These are phyloP conservation scores for Sylvilagus floridanus DNA, from an alignment of 2,797 vertebrate species.

Conservation along the genomic window DNA sequence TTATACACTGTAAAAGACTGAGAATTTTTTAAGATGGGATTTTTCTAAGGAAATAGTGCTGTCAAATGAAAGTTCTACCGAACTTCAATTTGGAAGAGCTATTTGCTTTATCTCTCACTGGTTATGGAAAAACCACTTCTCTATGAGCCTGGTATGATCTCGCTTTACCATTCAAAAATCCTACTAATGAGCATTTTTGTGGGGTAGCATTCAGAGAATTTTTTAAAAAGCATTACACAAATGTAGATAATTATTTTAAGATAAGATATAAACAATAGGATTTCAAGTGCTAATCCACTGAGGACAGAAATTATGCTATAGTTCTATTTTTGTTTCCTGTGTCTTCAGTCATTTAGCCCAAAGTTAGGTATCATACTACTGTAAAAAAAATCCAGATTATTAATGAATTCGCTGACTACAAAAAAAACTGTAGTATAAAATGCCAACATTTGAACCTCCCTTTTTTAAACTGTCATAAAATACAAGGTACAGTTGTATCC, in stretches of 20 bases:
- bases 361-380: neutral
- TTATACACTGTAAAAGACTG: neutral
- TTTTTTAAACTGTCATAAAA: constrained; percentile 12
- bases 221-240: constrained; percentile 34
- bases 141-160: neutral
- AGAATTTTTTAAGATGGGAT: neutral
- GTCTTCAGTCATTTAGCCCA: neutral
- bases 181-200: neutral
- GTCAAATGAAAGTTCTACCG: neutral
- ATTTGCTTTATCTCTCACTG: neutral
- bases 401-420: constrained; percentile 28
- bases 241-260: constrained; percentile 14
- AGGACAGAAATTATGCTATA: neutral
- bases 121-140: constrained; percentile 2
- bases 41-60: neutral
- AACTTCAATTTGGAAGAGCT: neutral
- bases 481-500: neutral
- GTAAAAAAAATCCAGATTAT: neutral
- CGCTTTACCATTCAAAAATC: neutral
- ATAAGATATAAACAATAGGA: neutral
- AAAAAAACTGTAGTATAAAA: neutral
- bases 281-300: neutral
- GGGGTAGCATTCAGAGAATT: neutral
- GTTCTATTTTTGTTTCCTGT: neutral
- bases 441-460: neutral